These are phyloP conservation scores for Lacanobia wlatinum DNA, from an alignment of 2,888 invertebrate genomes.

Conservation along the genomic window DNA sequence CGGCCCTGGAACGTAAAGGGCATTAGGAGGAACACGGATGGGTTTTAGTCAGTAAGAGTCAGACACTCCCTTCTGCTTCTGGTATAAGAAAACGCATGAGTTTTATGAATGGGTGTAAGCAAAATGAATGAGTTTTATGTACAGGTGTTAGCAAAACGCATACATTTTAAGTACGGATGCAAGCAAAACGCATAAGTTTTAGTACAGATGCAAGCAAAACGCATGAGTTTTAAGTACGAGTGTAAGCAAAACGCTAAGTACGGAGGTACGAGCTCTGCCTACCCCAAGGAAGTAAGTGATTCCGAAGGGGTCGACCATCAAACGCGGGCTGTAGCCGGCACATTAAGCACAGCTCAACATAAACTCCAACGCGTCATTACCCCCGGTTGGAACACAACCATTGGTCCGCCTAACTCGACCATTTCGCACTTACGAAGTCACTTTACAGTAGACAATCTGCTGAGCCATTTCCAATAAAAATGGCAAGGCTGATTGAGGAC, in stretches of 20 bases:
- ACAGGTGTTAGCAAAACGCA: too few species aligned
- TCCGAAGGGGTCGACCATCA: conserved; percentile 53
- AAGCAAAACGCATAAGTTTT: too few species aligned
- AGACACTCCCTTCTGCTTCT: too few species aligned
- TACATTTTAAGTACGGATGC: too few species aligned
- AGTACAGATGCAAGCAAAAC: background rate
- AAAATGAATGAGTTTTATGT: too few species aligned
- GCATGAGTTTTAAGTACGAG: background rate
- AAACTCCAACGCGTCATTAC: conserved; percentile 81
- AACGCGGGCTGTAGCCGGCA: conserved; percentile 73
- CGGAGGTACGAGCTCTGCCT: conserved; percentile 15
- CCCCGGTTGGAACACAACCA: conserved; percentile 68
- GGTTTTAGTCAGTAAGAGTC: too few species aligned
- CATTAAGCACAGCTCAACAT: conserved; percentile 79
- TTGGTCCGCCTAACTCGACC: conserved; percentile 45
- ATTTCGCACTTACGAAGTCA: conserved; percentile 17
- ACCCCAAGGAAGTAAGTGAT: conserved; percentile 49
- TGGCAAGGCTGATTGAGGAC: background rate
- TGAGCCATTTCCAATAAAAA: background rate
- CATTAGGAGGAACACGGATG: too few species aligned
- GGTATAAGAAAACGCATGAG: too few species aligned
- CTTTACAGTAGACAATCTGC: background rate
- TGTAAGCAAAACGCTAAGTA: background rate
- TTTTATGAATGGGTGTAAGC: too few species aligned
- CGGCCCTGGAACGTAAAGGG: too few species aligned